These are phyloP conservation scores for Heteromormyrus szaboi DNA, from an alignment of 2,797 vertebrate species.

Conservation along the genomic window DNA sequence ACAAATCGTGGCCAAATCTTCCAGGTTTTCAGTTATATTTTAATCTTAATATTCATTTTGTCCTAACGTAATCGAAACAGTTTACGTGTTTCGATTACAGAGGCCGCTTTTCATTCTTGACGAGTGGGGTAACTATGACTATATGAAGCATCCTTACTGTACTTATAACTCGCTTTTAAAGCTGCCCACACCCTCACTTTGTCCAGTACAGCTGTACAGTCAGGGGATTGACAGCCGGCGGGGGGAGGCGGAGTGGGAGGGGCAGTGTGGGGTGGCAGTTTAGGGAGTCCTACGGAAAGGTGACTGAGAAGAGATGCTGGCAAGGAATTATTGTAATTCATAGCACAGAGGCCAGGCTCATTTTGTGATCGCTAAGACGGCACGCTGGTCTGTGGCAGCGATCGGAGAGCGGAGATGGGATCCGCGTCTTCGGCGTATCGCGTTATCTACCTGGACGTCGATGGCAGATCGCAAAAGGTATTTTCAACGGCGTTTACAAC, in stretches of 20 bases:
- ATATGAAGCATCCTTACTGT: constrained; percentile 7
- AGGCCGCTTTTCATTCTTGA: constrained; percentile 23
- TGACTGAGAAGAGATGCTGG: constrained; percentile 25
- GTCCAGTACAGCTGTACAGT: constrained; percentile 21
- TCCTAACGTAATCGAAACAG: background rate
- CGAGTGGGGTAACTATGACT: constrained; percentile 30
- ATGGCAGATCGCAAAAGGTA: constrained; percentile 64
- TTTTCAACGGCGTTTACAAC: background rate
- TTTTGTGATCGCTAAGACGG: background rate
- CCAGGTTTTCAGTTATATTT: background rate
- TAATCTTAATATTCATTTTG: background rate
- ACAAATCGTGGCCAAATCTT: background rate
- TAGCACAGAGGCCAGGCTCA: background rate
- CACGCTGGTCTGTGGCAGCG: background rate
- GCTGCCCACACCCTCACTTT: background rate
- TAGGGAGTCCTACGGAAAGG: constrained; percentile 1
- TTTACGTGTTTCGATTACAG: too few species aligned
- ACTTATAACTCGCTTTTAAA: constrained; percentile 2
- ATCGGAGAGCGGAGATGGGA: constrained; percentile 47
- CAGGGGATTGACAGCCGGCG: constrained; percentile 17
- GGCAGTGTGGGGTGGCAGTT: background rate
- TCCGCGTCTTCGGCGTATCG: constrained; percentile 61
- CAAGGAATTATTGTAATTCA: constrained; percentile 21
- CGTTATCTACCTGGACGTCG: constrained; percentile 63
- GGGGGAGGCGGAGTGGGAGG: background rate